Percentiles rank a stretch among this genome's conserved stretches.
phyloP scores from a whole-genome alignment of 2,113 vertebrate species.

The Misgurnus anguillicaudatus region DNA sequence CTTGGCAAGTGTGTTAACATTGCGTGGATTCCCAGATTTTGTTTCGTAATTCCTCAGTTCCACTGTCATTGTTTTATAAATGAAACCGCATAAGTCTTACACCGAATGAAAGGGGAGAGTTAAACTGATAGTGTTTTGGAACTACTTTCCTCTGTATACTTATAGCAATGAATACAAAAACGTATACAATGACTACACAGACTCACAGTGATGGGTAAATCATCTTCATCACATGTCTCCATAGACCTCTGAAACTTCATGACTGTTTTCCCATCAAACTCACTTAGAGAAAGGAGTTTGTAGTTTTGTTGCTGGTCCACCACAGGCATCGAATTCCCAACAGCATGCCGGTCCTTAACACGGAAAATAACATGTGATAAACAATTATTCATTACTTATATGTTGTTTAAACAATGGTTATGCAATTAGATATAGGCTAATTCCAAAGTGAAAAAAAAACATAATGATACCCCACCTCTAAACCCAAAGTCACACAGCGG shows the following conservation, averaged over 20 bases:
- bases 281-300: constrained; percentile 68
- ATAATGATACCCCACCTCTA: too few relatives aligned
- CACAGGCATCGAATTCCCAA: constrained; percentile 61
- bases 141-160: neutral
- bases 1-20: neutral
- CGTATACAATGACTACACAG: neutral
- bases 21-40: neutral
- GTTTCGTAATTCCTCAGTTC: neutral
- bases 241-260: constrained; percentile 71
- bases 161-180: neutral
- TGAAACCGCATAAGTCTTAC: neutral
- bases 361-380: neutral
- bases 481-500: too few relatives aligned
- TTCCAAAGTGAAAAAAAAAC: too few relatives aligned
- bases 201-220: constrained; percentile 75
- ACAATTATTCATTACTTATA: neutral
- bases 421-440: too few relatives aligned
- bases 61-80: neutral
- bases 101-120: neutral
- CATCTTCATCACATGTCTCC: constrained; percentile 70
- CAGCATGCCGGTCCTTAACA: constrained; percentile 71
- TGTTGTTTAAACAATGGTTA: too few relatives aligned
- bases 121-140: neutral
- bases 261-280: constrained; percentile 69
- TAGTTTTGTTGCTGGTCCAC: constrained; percentile 77